Evolutionary conservation across 2,888 invertebrate species (phyloP), one percentile per base, ranked within the genome.

Genomic region (Oegoconia quadripuncta): DNA sequence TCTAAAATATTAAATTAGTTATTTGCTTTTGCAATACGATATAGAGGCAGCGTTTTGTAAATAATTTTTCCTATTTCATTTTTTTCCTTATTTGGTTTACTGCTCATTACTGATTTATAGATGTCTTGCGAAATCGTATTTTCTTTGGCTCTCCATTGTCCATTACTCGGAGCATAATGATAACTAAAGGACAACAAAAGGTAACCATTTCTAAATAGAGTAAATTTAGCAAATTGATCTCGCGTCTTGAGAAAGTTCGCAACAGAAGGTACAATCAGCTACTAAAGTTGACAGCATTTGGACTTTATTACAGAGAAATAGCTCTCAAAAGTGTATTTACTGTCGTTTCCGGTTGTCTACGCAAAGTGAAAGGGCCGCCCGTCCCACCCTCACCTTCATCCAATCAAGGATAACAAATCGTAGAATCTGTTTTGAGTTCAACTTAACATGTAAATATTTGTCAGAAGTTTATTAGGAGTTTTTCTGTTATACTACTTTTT

Each of bases 361-460:
- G n/a, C 39, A 39, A 39, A 39, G 34, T 23, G 17, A 26, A 23
- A 34, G 25, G 25, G 12, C 9, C 20, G 20, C 18, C 7, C 37
- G 17, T 23, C 18, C 12, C 14, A 27, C 28, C 32, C 41, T 44
- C 37, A 49, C 41, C 41, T 42, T 41, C 20, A 46, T 44, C 41
- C 39, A 50, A 50, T 48, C 44, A 48, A 41, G 37, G 22, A 20
- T 38, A 38, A 32, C 41, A 42, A 32, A 50, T 44, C 37, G 42
- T 38, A 28, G 31, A 26, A 18, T 30, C 17, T 33, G 34, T 32
- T 34, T 23, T 22, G 20, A 20, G 39, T 34, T 29, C 29, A 26
- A 18, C 25, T 18, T 22, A 13, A 9, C 11, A 38, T 33, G 39
- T 15, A 39, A 39, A 39, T 39, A 29, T 34, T 34, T 34, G 23